Conservation (phyloP, 2,797 vertebrate species). For the Dallia pectoralis region DNA sequence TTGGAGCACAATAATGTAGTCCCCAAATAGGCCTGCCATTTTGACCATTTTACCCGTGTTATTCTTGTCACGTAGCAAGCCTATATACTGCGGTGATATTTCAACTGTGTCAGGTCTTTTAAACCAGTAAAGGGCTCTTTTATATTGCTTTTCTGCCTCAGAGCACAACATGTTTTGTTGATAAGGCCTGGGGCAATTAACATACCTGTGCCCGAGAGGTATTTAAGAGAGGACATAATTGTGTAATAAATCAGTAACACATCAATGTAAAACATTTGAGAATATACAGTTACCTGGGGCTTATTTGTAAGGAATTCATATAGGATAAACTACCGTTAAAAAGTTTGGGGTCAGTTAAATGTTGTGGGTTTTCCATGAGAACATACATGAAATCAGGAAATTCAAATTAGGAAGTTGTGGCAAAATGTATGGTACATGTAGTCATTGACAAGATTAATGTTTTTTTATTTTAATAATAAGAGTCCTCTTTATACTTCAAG, state of each 20-base stretch:
- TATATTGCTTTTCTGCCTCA: not conserved
- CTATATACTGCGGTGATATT: not conserved
- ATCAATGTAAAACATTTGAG: not conserved
- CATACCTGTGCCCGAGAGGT: not conserved
- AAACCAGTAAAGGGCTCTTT: not conserved
- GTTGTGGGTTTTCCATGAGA: too few species aligned
- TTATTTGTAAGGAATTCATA: not conserved
- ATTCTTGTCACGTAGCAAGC: not conserved
- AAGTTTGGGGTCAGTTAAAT: too few species aligned
- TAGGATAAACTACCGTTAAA: too few species aligned
- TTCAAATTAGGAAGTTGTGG: too few species aligned
- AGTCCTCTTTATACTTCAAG: too few species aligned
- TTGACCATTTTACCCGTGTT: not conserved
- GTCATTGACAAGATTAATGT: too few species aligned
- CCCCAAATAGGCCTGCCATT: slow-evolving; percentile 23
- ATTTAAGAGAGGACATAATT: not conserved
- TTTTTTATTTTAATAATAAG: too few species aligned
- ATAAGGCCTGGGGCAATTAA: not conserved
- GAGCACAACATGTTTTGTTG: slow-evolving; percentile 5
- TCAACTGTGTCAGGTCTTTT: not conserved
- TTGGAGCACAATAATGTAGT: slow-evolving; percentile 76
- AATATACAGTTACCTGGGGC: not conserved
- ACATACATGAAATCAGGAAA: too few species aligned
- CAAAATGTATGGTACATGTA: too few species aligned
- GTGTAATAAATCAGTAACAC: slow-evolving; percentile 9